Percentiles rank a stretch among this genome's conserved stretches.
Evolutionary conservation across 2,113 vertebrate genomes (phyloP).

Genomic region (Phodopus roborovskii): DNA sequence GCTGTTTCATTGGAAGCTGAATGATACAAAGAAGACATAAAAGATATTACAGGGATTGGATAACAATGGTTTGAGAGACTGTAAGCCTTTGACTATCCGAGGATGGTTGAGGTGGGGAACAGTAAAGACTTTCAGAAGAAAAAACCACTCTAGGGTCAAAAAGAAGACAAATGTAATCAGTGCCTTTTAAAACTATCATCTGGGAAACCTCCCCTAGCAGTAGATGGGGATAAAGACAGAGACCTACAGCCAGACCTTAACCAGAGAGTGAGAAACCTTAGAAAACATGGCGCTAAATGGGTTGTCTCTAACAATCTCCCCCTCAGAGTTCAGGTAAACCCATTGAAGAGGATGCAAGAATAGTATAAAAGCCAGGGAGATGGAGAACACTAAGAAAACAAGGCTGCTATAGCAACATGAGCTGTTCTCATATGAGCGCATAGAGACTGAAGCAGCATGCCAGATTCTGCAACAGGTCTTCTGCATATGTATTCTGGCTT

Average conservation of each 20-base stretch:
- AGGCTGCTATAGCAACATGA: not conserved
- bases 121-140: not conserved
- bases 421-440: not conserved
- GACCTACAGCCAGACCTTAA: not conserved
- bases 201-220: not conserved
- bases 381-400: not conserved
- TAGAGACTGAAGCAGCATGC: not conserved
- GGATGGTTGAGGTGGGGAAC: accelerated
- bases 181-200: not conserved
- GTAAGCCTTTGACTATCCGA: not conserved
- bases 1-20: not conserved
- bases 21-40: not conserved
- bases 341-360: not conserved
- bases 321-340: not conserved
- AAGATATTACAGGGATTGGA: not conserved
- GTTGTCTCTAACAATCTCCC: not conserved
- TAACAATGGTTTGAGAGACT: not conserved
- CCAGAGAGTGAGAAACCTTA: not conserved
- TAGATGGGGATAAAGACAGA: not conserved
- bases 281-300: not conserved
- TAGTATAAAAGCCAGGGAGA: not conserved
- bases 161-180: not conserved
- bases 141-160: not conserved
- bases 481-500: too few relatives aligned
- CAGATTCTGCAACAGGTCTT: too few relatives aligned